Evolutionary conservation across 1,140 invertebrate genomes (phyloP).

Genomic region (Charaxes varanes): DNA sequence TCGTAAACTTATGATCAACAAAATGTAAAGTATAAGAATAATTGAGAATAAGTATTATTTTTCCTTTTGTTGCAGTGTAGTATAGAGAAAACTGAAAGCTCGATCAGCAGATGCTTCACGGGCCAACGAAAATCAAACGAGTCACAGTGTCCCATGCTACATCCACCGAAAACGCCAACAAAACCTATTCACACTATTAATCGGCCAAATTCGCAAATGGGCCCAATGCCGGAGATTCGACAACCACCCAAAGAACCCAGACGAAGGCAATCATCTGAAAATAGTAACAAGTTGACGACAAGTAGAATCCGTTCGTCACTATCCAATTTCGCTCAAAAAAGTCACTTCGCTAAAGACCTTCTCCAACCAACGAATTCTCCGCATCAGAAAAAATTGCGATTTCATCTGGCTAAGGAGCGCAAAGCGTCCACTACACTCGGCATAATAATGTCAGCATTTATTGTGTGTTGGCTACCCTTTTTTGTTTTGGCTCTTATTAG

Average conservation of each 20-base stretch:
- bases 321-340: conserved; percentile 68
- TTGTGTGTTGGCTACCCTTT: conserved; percentile 97
- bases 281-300: conserved; percentile 47
- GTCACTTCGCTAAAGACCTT: conserved; percentile 65
- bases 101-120: conserved; percentile 77
- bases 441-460: conserved; percentile 98
- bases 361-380: conserved; percentile 68
- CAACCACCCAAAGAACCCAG: conserved; percentile 39
- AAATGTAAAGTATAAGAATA: too few species aligned
- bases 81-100: conserved; percentile 71
- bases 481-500: conserved; percentile 93
- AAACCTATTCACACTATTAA: conserved; percentile 65
- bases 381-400: conserved; percentile 84
- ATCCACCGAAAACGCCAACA: conserved; percentile 62
- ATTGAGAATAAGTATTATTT: neutral
- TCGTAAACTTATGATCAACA: too few species aligned
- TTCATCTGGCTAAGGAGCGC: conserved; percentile 90
- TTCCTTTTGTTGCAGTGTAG: conserved; percentile 78
- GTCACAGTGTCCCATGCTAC: conserved; percentile 83
- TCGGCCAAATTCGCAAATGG: conserved; percentile 45
- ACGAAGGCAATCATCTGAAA: conserved; percentile 51
- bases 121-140: conserved; percentile 81
- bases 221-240: conserved; percentile 46
- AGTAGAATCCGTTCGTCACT: conserved; percentile 67
- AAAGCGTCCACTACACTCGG: conserved; percentile 97